phyloP scores from a whole-genome alignment of 1,140 invertebrate species.

The Neoseiulus cucumeris region DNA sequence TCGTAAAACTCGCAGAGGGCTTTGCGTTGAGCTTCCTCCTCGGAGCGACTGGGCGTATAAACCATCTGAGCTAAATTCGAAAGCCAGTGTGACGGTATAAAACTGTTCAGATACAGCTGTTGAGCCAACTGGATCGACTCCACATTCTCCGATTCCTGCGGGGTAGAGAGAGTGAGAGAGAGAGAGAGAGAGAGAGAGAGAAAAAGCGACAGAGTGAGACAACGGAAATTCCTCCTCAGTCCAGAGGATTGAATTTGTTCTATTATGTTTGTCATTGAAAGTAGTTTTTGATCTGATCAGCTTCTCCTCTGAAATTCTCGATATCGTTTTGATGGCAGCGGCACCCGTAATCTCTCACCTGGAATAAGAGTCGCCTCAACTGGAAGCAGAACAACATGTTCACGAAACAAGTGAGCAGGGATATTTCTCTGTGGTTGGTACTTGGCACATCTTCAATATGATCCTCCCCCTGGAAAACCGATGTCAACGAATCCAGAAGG shows the following conservation, averaged over 20 bases:
- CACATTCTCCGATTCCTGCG: neutral
- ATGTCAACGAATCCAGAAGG: neutral
- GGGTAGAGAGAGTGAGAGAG: too few relatives aligned
- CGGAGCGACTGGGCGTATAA: neutral
- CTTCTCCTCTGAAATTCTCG: too few relatives aligned
- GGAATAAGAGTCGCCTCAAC: neutral
- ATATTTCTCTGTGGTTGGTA: neutral
- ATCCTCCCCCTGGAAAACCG: neutral
- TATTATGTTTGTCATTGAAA: too few relatives aligned
- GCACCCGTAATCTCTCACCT: neutral
- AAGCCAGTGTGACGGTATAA: neutral
- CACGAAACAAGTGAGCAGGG: neutral
- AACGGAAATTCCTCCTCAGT: neutral
- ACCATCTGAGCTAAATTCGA: neutral
- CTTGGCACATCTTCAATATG: too few relatives aligned
- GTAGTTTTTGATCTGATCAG: too few relatives aligned
- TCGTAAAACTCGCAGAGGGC: neutral
- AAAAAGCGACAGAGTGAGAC: neutral
- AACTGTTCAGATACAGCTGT: neutral
- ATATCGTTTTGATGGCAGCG: too few relatives aligned
- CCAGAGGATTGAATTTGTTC: too few relatives aligned
- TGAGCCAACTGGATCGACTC: neutral
- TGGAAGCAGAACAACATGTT: slow-evolving; percentile 4
- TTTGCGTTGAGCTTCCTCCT: neutral
- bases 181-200: too few relatives aligned